Base-by-base conservation (phyloP, 1,140 invertebrate genomes). In the Magallana gigas region DNA sequence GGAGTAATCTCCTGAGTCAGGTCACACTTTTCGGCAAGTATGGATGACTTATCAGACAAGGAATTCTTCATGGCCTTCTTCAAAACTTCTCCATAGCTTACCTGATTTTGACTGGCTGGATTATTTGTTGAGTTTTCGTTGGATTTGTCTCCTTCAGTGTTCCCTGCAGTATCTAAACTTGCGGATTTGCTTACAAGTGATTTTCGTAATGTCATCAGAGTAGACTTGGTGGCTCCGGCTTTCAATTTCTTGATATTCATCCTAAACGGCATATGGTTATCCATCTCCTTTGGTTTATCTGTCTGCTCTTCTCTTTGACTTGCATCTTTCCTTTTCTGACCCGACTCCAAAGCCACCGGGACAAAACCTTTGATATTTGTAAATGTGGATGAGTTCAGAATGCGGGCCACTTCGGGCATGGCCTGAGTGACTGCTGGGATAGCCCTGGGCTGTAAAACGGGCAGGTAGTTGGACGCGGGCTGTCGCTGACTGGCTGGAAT, bases 61-160 rank as follows among this genome's bases (percentile, higher is more conserved):
- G 68, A 76, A 76, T 76, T 76, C 68, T 29, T 76, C 68, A 76
- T 76, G 23, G 68, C 68, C 23, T 76, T 23, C 68, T 76, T 76
- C 23, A 76, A 29, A 23, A 76, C 68, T 76, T 76, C 68, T 76
- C 68, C 68, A 76, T 76, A 76, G 23, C 68, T 76, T 7, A 23
- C 11, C 9, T n/a, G 23, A 18, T 76, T 76, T 29, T 36, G 8
- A 11, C 36, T 36, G 23, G 23, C 14, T 12, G 60, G n/a, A 12
- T 12, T 62, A 16, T 62, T 12, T n/a, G 8, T 62, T 6, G 60
- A 62, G 60, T 12, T 48, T 48, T 48, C 5, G 36, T 48, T 48
- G 36, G 36, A 48, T 4, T 48, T 48, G 36, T 48, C 36, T 5
- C 36, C 36, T 4, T 48, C 36, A 48, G 36, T 5, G 36, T 48